phyloP scores from a whole-genome alignment of 2,888 invertebrate species.

The Myopa tessellatipennis region DNA sequence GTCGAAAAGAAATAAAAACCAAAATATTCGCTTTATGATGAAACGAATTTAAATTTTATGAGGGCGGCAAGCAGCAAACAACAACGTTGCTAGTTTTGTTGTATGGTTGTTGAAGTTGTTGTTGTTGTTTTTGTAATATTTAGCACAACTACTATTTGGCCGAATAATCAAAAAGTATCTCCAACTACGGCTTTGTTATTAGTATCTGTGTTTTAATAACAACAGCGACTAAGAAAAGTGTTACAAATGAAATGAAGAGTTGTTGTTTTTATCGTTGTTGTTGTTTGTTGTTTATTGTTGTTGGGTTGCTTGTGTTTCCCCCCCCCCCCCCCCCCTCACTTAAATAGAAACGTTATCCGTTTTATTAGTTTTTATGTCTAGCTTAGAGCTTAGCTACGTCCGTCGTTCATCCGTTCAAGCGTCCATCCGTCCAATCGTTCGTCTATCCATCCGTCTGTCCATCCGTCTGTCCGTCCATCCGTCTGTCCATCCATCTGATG shows the following conservation, averaged over 20 bases:
- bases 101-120: neutral
- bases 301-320: constrained; percentile 10
- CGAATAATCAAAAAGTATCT: neutral
- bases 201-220: neutral
- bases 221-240: constrained; percentile 25
- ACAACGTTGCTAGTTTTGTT: neutral
- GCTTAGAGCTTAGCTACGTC: neutral
- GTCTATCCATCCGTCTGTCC: neutral
- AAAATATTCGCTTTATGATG: constrained; percentile 14
- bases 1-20: constrained; percentile 15
- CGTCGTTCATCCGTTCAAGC: neutral
- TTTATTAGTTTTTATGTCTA: constrained; percentile 10
- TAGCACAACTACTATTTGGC: neutral
- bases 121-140: neutral
- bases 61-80: constrained; percentile 18
- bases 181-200: neutral
- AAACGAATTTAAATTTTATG: constrained; percentile 39
- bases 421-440: neutral
- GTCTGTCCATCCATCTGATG: neutral
- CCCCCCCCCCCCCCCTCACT: too few relatives aligned
- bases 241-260: constrained; percentile 42
- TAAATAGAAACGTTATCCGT: neutral
- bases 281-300: constrained; percentile 25
- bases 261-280: constrained; percentile 13
- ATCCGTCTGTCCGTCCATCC: neutral